Conservation (phyloP, 2,888 invertebrate genomes). For the Lycophotia porphyrea region DNA sequence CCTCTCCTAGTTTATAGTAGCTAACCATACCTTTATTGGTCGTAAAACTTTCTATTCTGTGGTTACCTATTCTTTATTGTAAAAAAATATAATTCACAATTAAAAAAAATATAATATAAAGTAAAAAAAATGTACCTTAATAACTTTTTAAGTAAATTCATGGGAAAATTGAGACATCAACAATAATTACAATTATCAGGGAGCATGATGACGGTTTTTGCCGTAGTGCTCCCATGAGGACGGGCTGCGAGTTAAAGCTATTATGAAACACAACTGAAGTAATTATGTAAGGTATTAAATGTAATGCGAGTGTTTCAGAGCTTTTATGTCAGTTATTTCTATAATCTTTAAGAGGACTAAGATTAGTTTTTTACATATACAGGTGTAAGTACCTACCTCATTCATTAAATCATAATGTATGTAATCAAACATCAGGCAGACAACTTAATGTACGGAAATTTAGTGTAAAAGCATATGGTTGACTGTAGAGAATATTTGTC, state of each 20-base stretch:
- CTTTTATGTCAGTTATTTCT: constrained; percentile 46
- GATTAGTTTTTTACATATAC: constrained; percentile 35
- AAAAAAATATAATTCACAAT: too few relatives aligned
- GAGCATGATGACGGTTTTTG: constrained; percentile 29
- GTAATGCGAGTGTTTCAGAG: constrained; percentile 55
- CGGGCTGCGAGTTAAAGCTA: constrained; percentile 50
- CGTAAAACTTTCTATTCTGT: background rate
- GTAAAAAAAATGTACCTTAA: background rate
- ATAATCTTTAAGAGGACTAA: constrained; percentile 32
- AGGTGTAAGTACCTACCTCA: constrained; percentile 1
- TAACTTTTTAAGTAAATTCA: constrained; percentile 15
- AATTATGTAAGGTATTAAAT: constrained; percentile 63
- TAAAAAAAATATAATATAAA: background rate
- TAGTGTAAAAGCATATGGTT: constrained; percentile 6
- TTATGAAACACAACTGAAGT: constrained; percentile 62
- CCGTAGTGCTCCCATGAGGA: constrained; percentile 31
- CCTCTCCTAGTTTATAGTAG: background rate
- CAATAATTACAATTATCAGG: constrained; percentile 39
- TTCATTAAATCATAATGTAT: constrained; percentile 9
- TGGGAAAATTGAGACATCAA: constrained; percentile 22
- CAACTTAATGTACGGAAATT: constrained; percentile 6
- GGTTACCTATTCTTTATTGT: background rate
- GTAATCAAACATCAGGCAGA: constrained; percentile 23
- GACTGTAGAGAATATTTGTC: constrained; percentile 1
- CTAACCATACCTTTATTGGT: background rate